Evolutionary conservation across 2,113 vertebrate species (phyloP).

Genomic region (Amblyornis subalaris): DNA sequence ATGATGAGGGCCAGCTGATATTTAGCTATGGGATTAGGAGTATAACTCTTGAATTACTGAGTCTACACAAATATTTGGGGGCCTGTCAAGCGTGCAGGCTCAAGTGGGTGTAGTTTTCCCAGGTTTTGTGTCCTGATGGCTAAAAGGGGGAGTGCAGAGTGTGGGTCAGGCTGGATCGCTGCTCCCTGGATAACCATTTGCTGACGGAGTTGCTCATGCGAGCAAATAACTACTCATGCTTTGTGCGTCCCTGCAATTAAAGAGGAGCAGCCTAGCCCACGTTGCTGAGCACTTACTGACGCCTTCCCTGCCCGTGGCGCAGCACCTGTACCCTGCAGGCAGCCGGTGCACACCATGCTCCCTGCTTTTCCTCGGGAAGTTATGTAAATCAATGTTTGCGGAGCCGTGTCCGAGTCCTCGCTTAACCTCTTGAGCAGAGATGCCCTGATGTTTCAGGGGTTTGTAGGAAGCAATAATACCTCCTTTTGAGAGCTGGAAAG

Average conservation of each 20-base stretch:
- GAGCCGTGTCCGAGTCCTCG: not conserved
- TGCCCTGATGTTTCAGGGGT: not conserved
- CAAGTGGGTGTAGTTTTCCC: not conserved
- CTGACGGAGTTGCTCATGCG: not conserved
- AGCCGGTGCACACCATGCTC: accelerated
- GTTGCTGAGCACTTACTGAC: not conserved
- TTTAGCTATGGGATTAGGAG: not conserved
- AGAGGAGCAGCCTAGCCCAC: not conserved
- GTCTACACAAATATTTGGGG: slow-evolving; percentile 4
- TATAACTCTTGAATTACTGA: not conserved
- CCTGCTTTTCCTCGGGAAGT: accelerated
- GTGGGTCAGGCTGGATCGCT: not conserved
- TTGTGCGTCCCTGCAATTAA: not conserved
- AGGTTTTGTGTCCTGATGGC: not conserved
- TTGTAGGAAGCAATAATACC: not conserved
- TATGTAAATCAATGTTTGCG: not conserved
- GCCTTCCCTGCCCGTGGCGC: not conserved
- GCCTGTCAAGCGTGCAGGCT: not conserved
- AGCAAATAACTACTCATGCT: not conserved
- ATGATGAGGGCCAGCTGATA: not conserved
- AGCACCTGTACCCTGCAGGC: not conserved
- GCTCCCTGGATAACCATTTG: not conserved
- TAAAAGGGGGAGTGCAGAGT: not conserved
- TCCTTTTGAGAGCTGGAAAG: not conserved
- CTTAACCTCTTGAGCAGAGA: not conserved